Percentiles rank a stretch among this genome's conserved stretches.
Conservation (phyloP, 2,888 invertebrate species). For the Hoplodrina blanda region DNA sequence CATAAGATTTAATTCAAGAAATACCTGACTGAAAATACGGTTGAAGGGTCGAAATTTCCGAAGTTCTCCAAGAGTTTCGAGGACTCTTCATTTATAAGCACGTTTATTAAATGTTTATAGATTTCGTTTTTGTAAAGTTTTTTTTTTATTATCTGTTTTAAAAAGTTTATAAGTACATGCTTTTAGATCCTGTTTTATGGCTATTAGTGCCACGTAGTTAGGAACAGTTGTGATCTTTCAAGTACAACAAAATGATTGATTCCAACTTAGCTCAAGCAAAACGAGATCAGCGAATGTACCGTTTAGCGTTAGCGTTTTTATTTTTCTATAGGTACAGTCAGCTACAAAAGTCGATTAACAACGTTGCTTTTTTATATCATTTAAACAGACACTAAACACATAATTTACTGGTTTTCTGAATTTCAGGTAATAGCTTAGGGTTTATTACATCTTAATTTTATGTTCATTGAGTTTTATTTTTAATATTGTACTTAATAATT, state of each 20-base stretch:
- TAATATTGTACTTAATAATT: too few relatives aligned
- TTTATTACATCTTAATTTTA: too few relatives aligned
- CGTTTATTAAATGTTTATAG: constrained; percentile 58
- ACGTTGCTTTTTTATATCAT: too few relatives aligned
- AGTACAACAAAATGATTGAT: too few relatives aligned
- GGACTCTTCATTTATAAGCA: constrained; percentile 41
- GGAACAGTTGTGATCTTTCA: constrained; percentile 6
- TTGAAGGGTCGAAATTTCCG: constrained; percentile 51
- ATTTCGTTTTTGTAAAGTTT: constrained; percentile 35
- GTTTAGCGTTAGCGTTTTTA: too few relatives aligned
- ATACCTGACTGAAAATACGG: constrained; percentile 63
- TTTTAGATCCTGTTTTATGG: constrained; percentile 18
- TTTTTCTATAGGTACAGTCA: too few relatives aligned
- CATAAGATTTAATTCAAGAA: constrained; percentile 63
- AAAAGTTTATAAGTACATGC: background rate
- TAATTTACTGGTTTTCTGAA: too few relatives aligned
- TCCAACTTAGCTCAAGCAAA: background rate
- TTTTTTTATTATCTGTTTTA: constrained; percentile 19
- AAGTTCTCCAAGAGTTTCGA: constrained; percentile 55
- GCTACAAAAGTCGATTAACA: too few relatives aligned
- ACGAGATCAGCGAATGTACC: background rate
- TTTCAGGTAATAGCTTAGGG: too few relatives aligned
- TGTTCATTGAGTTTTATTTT: too few relatives aligned
- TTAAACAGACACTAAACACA: too few relatives aligned
- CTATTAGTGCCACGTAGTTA: background rate